These are phyloP conservation scores for Synanthedon tipuliformis DNA, from an alignment of 2,888 invertebrate genomes.

Conservation along the genomic window DNA sequence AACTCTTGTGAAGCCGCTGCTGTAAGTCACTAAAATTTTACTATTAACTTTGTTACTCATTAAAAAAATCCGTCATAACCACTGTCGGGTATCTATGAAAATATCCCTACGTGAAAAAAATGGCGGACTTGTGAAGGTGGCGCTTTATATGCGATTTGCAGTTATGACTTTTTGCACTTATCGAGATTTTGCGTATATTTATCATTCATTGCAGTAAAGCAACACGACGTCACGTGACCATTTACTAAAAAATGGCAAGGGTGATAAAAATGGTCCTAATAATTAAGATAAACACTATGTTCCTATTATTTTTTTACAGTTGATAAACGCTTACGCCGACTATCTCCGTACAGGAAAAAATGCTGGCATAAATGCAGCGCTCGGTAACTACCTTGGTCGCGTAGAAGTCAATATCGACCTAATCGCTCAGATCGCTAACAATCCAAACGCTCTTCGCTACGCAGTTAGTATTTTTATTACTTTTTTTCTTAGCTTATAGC, in stretches of 20 bases:
- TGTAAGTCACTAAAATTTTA: constrained; percentile 22
- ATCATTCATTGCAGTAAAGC: no score
- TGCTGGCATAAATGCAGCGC: constrained; percentile 14
- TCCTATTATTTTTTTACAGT: constrained; percentile 14
- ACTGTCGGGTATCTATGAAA: no score
- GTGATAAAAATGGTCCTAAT: not conserved
- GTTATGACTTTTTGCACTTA: no score
- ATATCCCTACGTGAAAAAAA: no score
- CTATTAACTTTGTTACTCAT: no score
- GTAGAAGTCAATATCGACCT: constrained; percentile 25
- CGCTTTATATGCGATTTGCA: no score
- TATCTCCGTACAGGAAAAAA: constrained; percentile 19
- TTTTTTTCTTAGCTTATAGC: no score
- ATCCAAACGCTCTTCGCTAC: constrained; percentile 26
- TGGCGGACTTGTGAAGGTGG: no score
- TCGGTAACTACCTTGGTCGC: constrained; percentile 19
- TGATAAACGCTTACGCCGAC: constrained; percentile 25
- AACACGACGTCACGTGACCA: no score
- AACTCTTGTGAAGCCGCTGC: constrained; percentile 36
- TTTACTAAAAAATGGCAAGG: no score
- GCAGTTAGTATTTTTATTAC: constrained; percentile 22
- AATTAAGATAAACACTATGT: not conserved
- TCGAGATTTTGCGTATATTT: no score
- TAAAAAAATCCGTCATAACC: no score
- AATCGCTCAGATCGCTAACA: constrained; percentile 22